These are phyloP conservation scores for Wasmannia auropunctata DNA, from an alignment of 1,140 invertebrate genomes.

Conservation along the genomic window DNA sequence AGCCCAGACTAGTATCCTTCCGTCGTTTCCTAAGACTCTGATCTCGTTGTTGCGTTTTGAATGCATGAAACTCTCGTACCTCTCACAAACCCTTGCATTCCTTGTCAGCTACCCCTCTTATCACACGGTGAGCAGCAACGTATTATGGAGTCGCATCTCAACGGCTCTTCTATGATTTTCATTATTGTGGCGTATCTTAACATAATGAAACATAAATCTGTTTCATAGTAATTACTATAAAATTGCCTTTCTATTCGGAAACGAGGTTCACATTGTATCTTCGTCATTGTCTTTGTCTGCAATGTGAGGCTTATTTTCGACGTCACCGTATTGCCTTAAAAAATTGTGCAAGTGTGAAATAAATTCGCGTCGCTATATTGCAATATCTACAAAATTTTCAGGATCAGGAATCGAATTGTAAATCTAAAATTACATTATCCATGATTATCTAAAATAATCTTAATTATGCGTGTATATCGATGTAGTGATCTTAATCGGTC, in stretches of 20 bases:
- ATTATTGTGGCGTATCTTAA: conserved; percentile 55
- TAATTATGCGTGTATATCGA: conserved; percentile 5
- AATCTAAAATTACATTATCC: conserved; percentile 20
- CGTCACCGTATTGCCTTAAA: background rate
- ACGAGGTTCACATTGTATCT: conserved; percentile 13
- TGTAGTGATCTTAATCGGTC: background rate
- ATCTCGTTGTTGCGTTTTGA: conserved; percentile 85
- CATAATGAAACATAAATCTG: background rate
- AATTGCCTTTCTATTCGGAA: conserved; percentile 11
- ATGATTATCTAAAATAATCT: background rate
- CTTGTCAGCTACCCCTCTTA: conserved; percentile 67
- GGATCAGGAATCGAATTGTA: conserved; percentile 7
- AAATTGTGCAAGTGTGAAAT: conserved; percentile 32
- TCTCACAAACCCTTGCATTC: conserved; percentile 81
- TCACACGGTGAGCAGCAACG: conserved; percentile 76
- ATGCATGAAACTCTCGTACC: conserved; percentile 86
- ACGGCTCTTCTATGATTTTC: conserved; percentile 65
- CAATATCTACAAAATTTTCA: conserved; percentile 24
- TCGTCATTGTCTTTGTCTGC: background rate
- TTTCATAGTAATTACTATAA: background rate
- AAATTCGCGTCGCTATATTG: background rate
- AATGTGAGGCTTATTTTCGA: conserved; percentile 27
- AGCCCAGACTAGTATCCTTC: conserved; percentile 84
- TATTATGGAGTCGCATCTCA: conserved; percentile 67
- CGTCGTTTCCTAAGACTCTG: conserved; percentile 83